Evolutionary conservation across 2,113 vertebrate genomes (phyloP), one percentile per base, ranked within the genome.

Genomic region (Sinocyclocheilus maitianheensis): DNA sequence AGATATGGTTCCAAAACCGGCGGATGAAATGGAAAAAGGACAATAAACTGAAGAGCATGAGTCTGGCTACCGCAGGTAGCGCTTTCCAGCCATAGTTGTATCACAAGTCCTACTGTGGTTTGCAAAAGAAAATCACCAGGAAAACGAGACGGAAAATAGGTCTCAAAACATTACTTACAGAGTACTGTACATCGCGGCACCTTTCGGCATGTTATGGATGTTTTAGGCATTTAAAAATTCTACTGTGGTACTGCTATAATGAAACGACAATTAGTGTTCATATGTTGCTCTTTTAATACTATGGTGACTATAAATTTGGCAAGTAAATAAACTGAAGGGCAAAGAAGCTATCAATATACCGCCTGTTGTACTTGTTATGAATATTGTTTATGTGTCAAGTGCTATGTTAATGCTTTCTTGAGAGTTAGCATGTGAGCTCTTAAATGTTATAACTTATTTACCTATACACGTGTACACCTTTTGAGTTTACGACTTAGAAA

Each of bases 11-110:
- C 94, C 97, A 99, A 93, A 99, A 99, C 91, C 94, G 97, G 83
- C 95, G 97, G 92, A 99, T 99, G 97, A 99, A 98, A 93, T 99
- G 97, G 97, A 99, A 97, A 95, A 99, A 99, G 93, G 98, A 99
- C 94, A 99, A 99, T 93, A 99, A 99, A 93, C 94, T 98, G 94
- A 99, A 98, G 94, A 98, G 96, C 92, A 97, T 97, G 97, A 97
- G 95, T 88, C 89, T 98, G 84, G 95, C 94, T 72, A 94, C 96
- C 63, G 94, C 94, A 79, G 95, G 96, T 88, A 96, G 96, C 94
- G 96, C 97, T 90, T 99, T 99, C 91, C 97, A 99, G 92, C 97
- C 97, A 34, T 99, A 92, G 95, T 89, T 87, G 84, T 88, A 87
- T 84, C 79, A 81, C 90, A 92, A 86, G 84, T 87, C 51, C 85